Evolutionary conservation across 2,113 vertebrate species (phyloP).

Genomic region (Oostethus manadensis): DNA sequence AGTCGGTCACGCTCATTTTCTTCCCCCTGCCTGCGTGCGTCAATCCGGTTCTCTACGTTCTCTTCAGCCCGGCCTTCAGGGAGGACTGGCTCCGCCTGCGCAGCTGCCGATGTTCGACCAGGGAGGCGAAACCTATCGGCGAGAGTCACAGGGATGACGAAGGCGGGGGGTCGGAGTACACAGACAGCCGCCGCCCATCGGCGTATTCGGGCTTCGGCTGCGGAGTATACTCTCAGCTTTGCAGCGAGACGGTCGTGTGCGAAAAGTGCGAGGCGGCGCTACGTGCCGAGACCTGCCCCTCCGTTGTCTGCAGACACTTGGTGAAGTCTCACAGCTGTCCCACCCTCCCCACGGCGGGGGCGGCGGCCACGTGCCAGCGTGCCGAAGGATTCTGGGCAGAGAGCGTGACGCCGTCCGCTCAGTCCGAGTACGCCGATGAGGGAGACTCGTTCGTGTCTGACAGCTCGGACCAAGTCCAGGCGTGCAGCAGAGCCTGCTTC

Average conservation of each 20-base stretch:
- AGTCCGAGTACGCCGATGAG: conserved; percentile 91
- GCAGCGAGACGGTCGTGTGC: conserved; percentile 76
- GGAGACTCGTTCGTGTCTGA: conserved; percentile 95
- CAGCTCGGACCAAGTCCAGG: conserved; percentile 95
- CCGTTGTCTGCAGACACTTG: conserved; percentile 86
- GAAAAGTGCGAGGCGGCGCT: conserved; percentile 85
- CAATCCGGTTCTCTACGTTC: conserved; percentile 90
- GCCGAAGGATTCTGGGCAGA: conserved; percentile 85
- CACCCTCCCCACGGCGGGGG: conserved; percentile 72
- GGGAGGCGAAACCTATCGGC: conserved; percentile 55
- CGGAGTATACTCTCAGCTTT: conserved; percentile 79
- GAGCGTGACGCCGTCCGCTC: conserved; percentile 83
- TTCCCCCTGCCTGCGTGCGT: conserved; percentile 91
- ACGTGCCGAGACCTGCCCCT: conserved; percentile 74
- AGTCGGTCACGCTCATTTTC: conserved; percentile 93
- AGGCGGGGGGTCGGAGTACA: conserved; percentile 49
- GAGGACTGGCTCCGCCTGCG: conserved; percentile 88
- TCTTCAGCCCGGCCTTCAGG: conserved; percentile 94
- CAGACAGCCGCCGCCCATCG: conserved; percentile 51
- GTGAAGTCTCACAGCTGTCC: conserved; percentile 95
- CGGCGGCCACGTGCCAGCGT: conserved; percentile 75
- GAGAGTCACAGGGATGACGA: conserved; percentile 58
- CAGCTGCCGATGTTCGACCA: conserved; percentile 40
- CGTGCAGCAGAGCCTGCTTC: conserved; percentile 91
- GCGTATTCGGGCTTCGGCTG: conserved; percentile 62